Percentiles rank a stretch among this genome's conserved stretches.
phyloP scores from a whole-genome alignment of 2,797 vertebrate species.

The Valencia hispanica region DNA sequence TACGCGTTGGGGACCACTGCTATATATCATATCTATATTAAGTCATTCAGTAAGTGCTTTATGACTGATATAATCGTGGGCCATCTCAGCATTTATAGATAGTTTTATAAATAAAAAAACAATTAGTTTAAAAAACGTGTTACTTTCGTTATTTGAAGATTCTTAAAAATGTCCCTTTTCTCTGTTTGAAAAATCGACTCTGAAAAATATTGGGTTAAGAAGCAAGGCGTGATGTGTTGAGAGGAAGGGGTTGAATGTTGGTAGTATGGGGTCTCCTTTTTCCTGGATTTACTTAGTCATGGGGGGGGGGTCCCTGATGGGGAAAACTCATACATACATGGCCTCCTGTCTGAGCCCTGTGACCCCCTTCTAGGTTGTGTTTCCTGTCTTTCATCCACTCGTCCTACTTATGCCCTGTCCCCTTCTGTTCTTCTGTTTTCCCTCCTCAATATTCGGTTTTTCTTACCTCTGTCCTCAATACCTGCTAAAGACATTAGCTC shows the following conservation, averaged over 20 bases:
- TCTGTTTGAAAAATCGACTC: neutral
- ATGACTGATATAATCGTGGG: too few relatives aligned
- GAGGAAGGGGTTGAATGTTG: conserved; percentile 39
- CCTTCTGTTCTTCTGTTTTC: conserved; percentile 47
- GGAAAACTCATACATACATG: conserved; percentile 57
- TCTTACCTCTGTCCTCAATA: conserved; percentile 67
- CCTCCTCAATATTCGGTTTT: conserved; percentile 37
- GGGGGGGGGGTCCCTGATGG: conserved; percentile 57
- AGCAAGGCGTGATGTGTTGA: neutral
- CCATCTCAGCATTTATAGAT: neutral
- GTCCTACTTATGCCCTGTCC: conserved; percentile 31
- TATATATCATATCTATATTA: too few relatives aligned
- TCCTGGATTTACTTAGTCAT: conserved; percentile 59
- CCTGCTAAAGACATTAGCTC: conserved; percentile 80
- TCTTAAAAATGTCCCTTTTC: neutral
- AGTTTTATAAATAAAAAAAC: neutral
- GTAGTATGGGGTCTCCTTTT: conserved; percentile 41
- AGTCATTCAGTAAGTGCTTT: too few relatives aligned
- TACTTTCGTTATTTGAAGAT: neutral
- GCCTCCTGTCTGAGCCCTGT: conserved; percentile 36
- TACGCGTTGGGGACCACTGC: too few relatives aligned
- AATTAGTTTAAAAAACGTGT: neutral
- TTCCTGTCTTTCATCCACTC: conserved; percentile 38
- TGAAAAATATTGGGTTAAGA: neutral
- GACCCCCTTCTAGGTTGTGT: conserved; percentile 40